Conservation (phyloP, 2,888 invertebrate species). For the Aelia acuminata region DNA sequence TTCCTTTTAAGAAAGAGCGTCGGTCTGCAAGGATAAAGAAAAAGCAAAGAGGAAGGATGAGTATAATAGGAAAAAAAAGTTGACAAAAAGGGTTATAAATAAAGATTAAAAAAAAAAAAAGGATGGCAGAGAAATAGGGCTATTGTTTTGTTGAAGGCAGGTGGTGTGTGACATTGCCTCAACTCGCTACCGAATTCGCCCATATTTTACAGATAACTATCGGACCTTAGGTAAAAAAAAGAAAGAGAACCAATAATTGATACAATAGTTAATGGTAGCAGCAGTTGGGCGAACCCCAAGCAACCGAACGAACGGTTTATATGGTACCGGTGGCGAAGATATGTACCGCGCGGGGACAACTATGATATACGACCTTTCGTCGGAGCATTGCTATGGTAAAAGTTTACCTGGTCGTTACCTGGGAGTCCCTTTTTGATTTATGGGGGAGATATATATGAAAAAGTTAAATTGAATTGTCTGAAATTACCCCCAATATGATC, state of each 20-base stretch:
- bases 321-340: not conserved
- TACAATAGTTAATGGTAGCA: conserved; percentile 45
- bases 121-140: not conserved
- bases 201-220: conserved; percentile 51
- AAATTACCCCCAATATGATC: conserved; percentile 2
- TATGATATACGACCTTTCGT: conserved; percentile 42
- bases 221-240: not conserved
- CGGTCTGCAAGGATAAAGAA: not conserved
- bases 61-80: not conserved
- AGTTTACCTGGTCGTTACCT: conserved; percentile 29
- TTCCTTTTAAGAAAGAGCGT: too few relatives aligned
- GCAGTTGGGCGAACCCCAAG: not conserved
- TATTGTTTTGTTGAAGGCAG: conserved; percentile 36
- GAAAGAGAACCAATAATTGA: conserved; percentile 46
- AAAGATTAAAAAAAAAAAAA: conserved; percentile 1
- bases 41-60: not conserved
- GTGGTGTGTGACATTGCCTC: not conserved
- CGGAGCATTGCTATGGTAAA: conserved; percentile 10
- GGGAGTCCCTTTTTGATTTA: not conserved
- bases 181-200: conserved; percentile 27
- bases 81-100: not conserved
- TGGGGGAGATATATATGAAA: conserved; percentile 23
- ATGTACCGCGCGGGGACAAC: conserved; percentile 14
- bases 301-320: not conserved
- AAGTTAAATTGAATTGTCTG: conserved; percentile 42